phyloP scores from a whole-genome alignment of 2,797 vertebrate genomes.

The Sebastes trivittatus region DNA sequence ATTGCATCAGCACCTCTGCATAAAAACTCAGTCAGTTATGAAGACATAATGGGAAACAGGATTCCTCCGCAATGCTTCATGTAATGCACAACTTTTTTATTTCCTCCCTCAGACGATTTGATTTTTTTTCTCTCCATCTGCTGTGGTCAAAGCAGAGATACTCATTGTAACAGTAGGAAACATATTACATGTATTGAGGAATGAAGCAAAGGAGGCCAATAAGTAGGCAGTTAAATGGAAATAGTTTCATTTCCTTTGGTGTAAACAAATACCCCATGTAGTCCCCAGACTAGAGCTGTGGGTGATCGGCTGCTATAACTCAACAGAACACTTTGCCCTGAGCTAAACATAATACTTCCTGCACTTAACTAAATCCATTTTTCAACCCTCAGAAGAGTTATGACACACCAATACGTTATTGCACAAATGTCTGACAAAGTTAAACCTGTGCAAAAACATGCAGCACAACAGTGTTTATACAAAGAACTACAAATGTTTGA shows the following conservation, averaged over 20 bases:
- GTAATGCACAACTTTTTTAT: conserved; percentile 68
- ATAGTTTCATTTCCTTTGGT: conserved; percentile 81
- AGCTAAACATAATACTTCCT: conserved; percentile 83
- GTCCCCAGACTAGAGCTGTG: conserved; percentile 70
- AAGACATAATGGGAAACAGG: conserved; percentile 79
- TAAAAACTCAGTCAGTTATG: conserved; percentile 74
- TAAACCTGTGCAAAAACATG: conserved; percentile 39
- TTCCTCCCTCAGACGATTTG: conserved; percentile 25
- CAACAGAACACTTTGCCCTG: conserved; percentile 77
- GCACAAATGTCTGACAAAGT: conserved; percentile 54
- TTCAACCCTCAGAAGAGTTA: conserved; percentile 74
- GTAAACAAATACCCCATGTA: conserved; percentile 81
- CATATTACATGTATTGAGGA: conserved; percentile 61
- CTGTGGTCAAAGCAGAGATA: conserved; percentile 62
- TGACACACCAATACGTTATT: conserved; percentile 55
- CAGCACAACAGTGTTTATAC: conserved; percentile 12
- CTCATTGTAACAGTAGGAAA: conserved; percentile 63
- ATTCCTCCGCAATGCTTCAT: conserved; percentile 62
- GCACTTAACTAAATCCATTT: conserved; percentile 81
- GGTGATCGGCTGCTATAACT: conserved; percentile 79
- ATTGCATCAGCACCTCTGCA: conserved; percentile 81
- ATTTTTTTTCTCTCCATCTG: conserved; percentile 12
- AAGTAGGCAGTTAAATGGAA: conserved; percentile 76
- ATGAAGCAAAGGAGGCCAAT: conserved; percentile 67
- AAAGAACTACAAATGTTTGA: background rate